Evolutionary conservation across 2,888 invertebrate genomes (phyloP), one percentile per base, ranked within the genome.

Genomic region (Laothoe populi): DNA sequence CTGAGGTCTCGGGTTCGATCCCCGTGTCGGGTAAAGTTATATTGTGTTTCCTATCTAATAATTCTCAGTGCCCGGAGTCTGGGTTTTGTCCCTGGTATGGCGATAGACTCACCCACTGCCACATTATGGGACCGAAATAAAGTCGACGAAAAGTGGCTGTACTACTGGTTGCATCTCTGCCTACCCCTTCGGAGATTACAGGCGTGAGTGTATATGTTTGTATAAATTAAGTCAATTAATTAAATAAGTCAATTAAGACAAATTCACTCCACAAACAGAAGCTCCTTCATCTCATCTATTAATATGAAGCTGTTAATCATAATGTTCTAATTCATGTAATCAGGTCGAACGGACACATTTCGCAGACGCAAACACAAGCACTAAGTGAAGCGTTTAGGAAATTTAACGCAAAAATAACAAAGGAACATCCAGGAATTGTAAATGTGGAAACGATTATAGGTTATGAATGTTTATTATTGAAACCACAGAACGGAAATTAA

Each of bases 241-340:
- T 19, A 19, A 23, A 23, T 23, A 8, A 48, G 0, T 26, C 26
- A 35, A 16, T n/a, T 11, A 53, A 19, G 11, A 31, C 10, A 31
- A 53, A 11, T 26, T 4, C n/a, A 19, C 16, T 35, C 53, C 19
- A 53, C 53, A 19, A 11, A 49, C 59, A 23, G 13, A 26, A 53
- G 48, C 58, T 61, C 58, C 61, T 70, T 59, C 66, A 70, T 70
- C 73, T 67, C 63, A 59, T 31, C 60, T 48, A 24, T 16, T 49
- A 24, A 48, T 48, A 60, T 48, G 48, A 49, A 35, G 23, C 21
- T 19, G 42, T 58, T 42, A 35, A 65, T 63, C 48, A 65, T 65
- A 61, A 61, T 53, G 53, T 35, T 35, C 53, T 53, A 35, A 53
- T 53, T 53, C 53, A 7, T 19, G 19, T 4, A 53, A 53, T 31